Evolutionary conservation across 1,140 invertebrate genomes (phyloP), one percentile per base, ranked within the genome.

Genomic region (Teleogryllus occipitalis): DNA sequence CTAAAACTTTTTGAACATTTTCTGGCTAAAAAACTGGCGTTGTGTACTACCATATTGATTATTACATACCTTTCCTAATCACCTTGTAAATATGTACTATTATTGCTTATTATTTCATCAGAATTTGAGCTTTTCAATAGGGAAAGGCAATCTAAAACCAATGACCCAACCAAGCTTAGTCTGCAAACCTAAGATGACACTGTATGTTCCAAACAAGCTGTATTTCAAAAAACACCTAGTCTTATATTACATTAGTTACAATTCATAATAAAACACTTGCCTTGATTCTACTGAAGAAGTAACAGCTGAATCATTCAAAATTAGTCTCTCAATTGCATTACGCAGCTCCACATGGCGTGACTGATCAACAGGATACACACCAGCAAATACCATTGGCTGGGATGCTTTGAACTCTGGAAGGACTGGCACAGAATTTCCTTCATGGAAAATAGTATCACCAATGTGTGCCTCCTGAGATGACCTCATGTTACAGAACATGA

Each of bases 301-400:
- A 6, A 99, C 97, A 83, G 95, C 96, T 76, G 94, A 93, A 88
- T 99, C 98, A 88, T 99, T 99, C n/a, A 99, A 87, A 22, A 91
- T 89, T 75, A 99, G 88, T 87, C 97, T 97, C 78, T 97, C 95
- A 75, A 99, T 93, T 54, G 98, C 96, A 84, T 88, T 91, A 84
- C 91, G 88, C 15, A 97, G 86, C 76, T 88, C 87, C 15, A 88
- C 83, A 85, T 94, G 93, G 83, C 98, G 92, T 6, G 95, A 93
- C 84, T 97, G 94, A 86, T 98, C 96, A 65, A 93, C 88, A 2
- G 98, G 97, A 87, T 94, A 99, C 77, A 99, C 89, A 0, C 97
- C 97, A 82, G 97, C 96, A 88, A 94, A 99, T 8, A 99, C 96
- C 91, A 98, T 97, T 15, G 97, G 94, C 84, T 92, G 93, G 8